Evolutionary conservation across 2,888 invertebrate species (phyloP), one percentile per base, ranked within the genome.

Genomic region (Lasioglossum marginatum): DNA sequence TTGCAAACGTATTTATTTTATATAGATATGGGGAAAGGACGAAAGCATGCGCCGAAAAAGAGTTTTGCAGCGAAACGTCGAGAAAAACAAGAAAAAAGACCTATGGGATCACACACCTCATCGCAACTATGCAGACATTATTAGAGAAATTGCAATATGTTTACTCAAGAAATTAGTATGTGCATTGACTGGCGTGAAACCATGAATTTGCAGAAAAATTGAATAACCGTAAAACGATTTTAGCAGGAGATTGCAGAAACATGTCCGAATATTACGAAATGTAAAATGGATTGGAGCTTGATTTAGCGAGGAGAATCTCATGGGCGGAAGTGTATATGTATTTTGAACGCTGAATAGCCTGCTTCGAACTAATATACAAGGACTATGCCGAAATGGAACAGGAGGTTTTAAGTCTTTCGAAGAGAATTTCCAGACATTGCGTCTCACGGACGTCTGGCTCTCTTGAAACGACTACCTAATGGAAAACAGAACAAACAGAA

Each of bases 61-160:
- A 95, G 95, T 82, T 95, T 95, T 48, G 95, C 95, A 10, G 95
- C 95, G 73, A 95, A 95, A 86, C 92, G 95, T 31, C 93, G 95
- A 14, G 95, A 95, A 63, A 95, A 94, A 78, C 93, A 93, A 95
- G 95, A 93, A 93, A 79, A 93, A 92, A 79, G 93, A 94, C 66
- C 93, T 94, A 79, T 94, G 93, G 93, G 93, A 94, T 70, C 93
- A 88, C 76, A 81, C 84, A 16, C 92, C 93, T 19, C 94, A 92
- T n/a, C 88, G 92, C 76, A 92, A 92, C 68, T 98, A 98, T 92
- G 97, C 96, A 87, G 97, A 97, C 92, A 98, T 98, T 86, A 96
- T 98, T 0, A 96, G 97, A 83, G 98, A 98, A 95, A 99, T 98
- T 96, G 97, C 96, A 48, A n/a, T 23, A 4, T 1, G n/a, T 57